Evolutionary conservation across 2,888 invertebrate species (phyloP).

Genomic region (Habroteleia sp.): DNA sequence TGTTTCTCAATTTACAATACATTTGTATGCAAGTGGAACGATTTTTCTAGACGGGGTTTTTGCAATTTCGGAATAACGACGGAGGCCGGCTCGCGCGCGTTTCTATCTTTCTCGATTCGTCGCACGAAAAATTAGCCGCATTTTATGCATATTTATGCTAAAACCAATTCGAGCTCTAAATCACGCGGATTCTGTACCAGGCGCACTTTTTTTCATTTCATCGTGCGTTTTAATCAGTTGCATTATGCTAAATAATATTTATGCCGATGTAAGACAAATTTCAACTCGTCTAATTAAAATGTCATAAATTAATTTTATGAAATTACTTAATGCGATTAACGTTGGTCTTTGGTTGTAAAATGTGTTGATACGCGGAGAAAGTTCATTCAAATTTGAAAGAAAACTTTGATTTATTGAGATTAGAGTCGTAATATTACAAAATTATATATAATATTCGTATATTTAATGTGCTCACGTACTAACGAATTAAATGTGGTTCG

Average conservation of each 20-base stretch:
- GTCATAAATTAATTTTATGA: slow-evolving; percentile 44
- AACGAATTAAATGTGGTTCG: too few relatives aligned
- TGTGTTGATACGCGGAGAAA: slow-evolving; percentile 32
- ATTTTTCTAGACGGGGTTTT: slow-evolving; percentile 23
- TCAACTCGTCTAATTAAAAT: slow-evolving; percentile 44
- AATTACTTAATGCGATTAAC: slow-evolving; percentile 48
- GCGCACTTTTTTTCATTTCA: slow-evolving; percentile 11
- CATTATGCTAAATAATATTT: slow-evolving; percentile 39
- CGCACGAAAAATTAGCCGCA: slow-evolving; percentile 27
- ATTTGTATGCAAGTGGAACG: slow-evolving; percentile 32
- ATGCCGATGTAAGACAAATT: slow-evolving; percentile 35
- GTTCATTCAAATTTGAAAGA: neutral
- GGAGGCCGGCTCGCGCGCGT: neutral
- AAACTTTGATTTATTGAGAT: neutral
- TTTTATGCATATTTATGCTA: slow-evolving; percentile 47
- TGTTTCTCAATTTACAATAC: slow-evolving; percentile 48
- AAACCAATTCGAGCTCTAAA: slow-evolving; percentile 27
- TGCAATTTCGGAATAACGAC: slow-evolving; percentile 39
- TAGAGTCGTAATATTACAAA: neutral
- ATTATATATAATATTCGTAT: too few relatives aligned
- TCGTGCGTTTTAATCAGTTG: slow-evolving; percentile 15
- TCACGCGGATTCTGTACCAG: slow-evolving; percentile 15
- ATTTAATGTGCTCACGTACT: too few relatives aligned
- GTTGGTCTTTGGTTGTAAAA: slow-evolving; percentile 18
- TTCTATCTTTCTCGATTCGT: slow-evolving; percentile 1